Conservation (phyloP, 2,888 invertebrate species). For the Allygus modestus region DNA sequence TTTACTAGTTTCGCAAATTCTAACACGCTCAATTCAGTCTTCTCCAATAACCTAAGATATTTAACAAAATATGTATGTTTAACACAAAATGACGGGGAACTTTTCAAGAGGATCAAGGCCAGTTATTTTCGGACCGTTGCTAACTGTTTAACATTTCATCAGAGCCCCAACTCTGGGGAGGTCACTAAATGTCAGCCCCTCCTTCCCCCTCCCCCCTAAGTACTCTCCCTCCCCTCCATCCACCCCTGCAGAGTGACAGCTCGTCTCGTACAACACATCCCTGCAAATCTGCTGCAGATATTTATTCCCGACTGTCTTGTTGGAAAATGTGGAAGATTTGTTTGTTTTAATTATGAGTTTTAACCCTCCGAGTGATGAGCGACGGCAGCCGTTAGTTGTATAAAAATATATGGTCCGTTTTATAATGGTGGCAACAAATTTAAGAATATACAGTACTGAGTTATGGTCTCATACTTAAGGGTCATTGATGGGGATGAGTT, state of each 20-base stretch:
- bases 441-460: no score
- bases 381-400: no score
- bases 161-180: not conserved
- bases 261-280: not conserved
- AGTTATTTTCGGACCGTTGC: slow-evolving; percentile 2
- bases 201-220: not conserved
- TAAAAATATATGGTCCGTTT: no score
- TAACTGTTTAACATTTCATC: slow-evolving; percentile 31
- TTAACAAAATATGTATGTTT: no score
- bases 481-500: no score
- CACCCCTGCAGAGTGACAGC: not conserved
- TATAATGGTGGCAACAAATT: no score
- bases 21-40: no score
- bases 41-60: no score
- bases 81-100: not conserved
- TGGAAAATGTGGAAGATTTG: not conserved
- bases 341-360: no score
- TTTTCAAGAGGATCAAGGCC: not conserved
- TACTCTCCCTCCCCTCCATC: not conserved
- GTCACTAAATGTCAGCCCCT: slow-evolving; percentile 17
- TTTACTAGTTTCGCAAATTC: no score
- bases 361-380: no score
- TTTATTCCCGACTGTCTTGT: not conserved
- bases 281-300: not conserved
- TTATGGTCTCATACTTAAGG: no score